phyloP scores from a whole-genome alignment of 2,797 vertebrate species.

The Phyllotis vaccarum region DNA sequence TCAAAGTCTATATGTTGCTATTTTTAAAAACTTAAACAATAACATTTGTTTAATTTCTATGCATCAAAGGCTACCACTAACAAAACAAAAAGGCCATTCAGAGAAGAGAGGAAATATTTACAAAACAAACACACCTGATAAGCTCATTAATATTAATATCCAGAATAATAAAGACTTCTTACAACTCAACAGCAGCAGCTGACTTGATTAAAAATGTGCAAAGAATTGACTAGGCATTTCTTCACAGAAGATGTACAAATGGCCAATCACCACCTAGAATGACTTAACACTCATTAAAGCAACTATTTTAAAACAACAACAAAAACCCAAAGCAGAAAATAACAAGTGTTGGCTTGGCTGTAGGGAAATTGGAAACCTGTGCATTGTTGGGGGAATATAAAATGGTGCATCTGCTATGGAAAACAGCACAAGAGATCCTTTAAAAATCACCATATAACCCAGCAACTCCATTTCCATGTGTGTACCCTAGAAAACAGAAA shows the following conservation, averaged over 20 bases:
- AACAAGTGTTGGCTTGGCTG: background rate
- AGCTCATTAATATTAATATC: slow-evolving; percentile 26
- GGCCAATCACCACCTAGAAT: background rate
- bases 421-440: background rate
- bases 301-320: slow-evolving; percentile 16
- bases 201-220: background rate
- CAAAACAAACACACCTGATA: background rate
- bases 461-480: background rate
- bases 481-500: background rate
- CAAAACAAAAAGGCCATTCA: slow-evolving; percentile 25
- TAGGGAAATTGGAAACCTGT: slow-evolving; percentile 12
- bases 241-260: slow-evolving; percentile 19
- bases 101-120: slow-evolving; percentile 29
- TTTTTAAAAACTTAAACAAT: slow-evolving; percentile 49
- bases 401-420: background rate
- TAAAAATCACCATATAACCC: background rate
- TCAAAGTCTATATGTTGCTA: slow-evolving; percentile 26
- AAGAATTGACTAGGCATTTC: slow-evolving; percentile 25
- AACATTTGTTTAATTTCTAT: slow-evolving; percentile 41
- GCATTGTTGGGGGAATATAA: slow-evolving; percentile 7
- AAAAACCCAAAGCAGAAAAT: background rate
- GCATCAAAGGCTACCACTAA: background rate
- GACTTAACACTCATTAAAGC: background rate
- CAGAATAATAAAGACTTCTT: slow-evolving; percentile 23
- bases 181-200: background rate